Evolutionary conservation across 2,797 vertebrate species (phyloP).

Genomic region (Poeciliopsis infans): DNA sequence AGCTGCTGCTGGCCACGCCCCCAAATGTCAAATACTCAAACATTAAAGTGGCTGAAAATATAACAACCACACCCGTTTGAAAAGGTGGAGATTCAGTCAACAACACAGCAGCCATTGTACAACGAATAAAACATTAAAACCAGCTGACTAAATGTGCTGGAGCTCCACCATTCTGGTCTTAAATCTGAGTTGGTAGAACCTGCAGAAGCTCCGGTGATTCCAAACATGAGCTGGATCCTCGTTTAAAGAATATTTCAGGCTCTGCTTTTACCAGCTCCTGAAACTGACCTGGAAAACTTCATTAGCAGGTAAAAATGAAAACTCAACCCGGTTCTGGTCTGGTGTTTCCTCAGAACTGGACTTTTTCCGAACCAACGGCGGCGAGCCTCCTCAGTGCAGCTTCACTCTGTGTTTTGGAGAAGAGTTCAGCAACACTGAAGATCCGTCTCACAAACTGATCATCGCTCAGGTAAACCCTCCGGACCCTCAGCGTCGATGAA

Average conservation of each 20-base stretch:
- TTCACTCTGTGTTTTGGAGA: constrained; percentile 88
- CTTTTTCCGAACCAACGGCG: constrained; percentile 61
- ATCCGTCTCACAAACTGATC: constrained; percentile 77
- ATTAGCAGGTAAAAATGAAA: not conserved
- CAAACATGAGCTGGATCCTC: not conserved
- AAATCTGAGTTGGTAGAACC: too few relatives aligned
- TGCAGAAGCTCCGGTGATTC: not conserved
- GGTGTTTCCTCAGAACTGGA: constrained; percentile 72
- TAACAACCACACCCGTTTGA: too few relatives aligned
- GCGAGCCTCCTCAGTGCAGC: constrained; percentile 75
- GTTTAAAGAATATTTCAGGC: not conserved
- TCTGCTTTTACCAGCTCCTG: not conserved
- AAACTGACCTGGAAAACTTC: not conserved
- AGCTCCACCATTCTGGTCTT: too few relatives aligned
- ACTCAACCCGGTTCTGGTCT: not conserved
- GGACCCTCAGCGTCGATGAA: too few relatives aligned
- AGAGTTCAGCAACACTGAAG: constrained; percentile 66
- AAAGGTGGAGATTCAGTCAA: too few relatives aligned
- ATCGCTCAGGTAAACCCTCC: constrained; percentile 70
- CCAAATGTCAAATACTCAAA: too few relatives aligned
- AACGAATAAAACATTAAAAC: too few relatives aligned
- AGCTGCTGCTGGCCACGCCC: too few relatives aligned
- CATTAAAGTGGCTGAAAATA: too few relatives aligned
- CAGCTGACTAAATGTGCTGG: too few relatives aligned
- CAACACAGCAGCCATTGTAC: too few relatives aligned